phyloP scores from a whole-genome alignment of 2,797 vertebrate genomes.

The Sebastes trivittatus region DNA sequence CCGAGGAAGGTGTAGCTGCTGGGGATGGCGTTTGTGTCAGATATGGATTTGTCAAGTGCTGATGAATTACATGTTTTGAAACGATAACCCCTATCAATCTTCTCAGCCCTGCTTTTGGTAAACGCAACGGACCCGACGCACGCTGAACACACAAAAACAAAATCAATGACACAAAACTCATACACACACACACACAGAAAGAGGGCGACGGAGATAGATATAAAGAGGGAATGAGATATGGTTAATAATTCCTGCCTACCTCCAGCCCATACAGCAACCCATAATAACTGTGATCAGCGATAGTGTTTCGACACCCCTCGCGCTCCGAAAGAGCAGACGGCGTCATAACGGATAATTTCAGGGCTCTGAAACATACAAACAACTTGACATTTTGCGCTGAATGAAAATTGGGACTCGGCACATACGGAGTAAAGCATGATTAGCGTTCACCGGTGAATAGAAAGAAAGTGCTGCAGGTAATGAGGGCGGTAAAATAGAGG shows the following conservation, averaged over 20 bases:
- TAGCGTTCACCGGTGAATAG: constrained; percentile 31
- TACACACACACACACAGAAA: constrained; percentile 14
- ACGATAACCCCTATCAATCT: constrained; percentile 71
- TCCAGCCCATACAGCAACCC: constrained; percentile 6
- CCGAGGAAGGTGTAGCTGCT: constrained; percentile 27
- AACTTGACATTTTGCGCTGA: constrained; percentile 70
- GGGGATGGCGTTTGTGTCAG: constrained; percentile 60
- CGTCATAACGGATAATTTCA: constrained; percentile 49
- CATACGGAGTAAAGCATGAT: constrained; percentile 34
- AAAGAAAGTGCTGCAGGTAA: constrained; percentile 31
- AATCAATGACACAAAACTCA: constrained; percentile 46
- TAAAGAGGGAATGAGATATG: constrained; percentile 20
- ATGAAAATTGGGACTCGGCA: constrained; percentile 43
- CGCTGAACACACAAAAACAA: constrained; percentile 33
- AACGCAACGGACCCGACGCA: constrained; percentile 26
- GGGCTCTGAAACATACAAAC: constrained; percentile 58
- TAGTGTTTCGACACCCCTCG: background rate
- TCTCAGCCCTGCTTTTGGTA: constrained; percentile 49
- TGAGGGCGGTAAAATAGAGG: constrained; percentile 16
- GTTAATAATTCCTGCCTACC: constrained; percentile 37
- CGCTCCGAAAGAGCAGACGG: constrained; percentile 21
- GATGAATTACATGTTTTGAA: constrained; percentile 74
- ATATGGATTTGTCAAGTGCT: constrained; percentile 76
- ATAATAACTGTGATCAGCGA: constrained; percentile 54
- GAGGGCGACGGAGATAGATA: constrained; percentile 37